These are phyloP conservation scores for Agapostemon virescens DNA, from an alignment of 2,888 invertebrate species.

Conservation along the genomic window DNA sequence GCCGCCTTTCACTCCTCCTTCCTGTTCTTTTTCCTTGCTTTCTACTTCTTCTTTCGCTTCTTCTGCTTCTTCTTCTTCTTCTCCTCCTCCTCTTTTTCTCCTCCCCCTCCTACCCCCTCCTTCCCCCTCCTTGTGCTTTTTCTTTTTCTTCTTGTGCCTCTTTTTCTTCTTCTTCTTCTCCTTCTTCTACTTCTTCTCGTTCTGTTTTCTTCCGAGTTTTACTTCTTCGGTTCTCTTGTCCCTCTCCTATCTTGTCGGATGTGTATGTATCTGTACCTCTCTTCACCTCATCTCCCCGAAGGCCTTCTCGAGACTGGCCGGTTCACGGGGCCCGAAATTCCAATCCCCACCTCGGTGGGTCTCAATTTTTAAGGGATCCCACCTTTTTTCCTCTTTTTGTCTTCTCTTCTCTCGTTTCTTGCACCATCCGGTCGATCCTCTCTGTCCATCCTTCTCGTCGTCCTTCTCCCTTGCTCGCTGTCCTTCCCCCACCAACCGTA, in stretches of 20 bases:
- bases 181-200: slow-evolving; percentile 58
- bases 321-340: slow-evolving; percentile 80
- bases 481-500: slow-evolving; percentile 37
- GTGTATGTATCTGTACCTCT: slow-evolving; percentile 62
- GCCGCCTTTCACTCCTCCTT: slow-evolving; percentile 31
- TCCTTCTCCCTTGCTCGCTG: slow-evolving; percentile 42
- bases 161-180: slow-evolving; percentile 7
- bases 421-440: slow-evolving; percentile 63
- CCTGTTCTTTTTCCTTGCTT: slow-evolving; percentile 49
- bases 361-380: slow-evolving; percentile 80
- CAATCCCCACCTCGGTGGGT: slow-evolving; percentile 78
- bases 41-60: slow-evolving; percentile 9
- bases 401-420: slow-evolving; percentile 72
- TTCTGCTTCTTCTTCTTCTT: slow-evolving; percentile 31
- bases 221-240: slow-evolving; percentile 52
- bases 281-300: slow-evolving; percentile 79
- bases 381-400: slow-evolving; percentile 74
- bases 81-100: slow-evolving; percentile 49
- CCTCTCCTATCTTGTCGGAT: slow-evolving; percentile 57
- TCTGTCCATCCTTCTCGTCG: slow-evolving; percentile 48
- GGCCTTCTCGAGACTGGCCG: slow-evolving; percentile 80
- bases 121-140: slow-evolving; percentile 45
- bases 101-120: slow-evolving; percentile 23
- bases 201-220: slow-evolving; percentile 4
- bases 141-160: slow-evolving; percentile 45